Base-by-base conservation (phyloP, 2,113 vertebrate genomes). In the Lophotis ruficrista region DNA sequence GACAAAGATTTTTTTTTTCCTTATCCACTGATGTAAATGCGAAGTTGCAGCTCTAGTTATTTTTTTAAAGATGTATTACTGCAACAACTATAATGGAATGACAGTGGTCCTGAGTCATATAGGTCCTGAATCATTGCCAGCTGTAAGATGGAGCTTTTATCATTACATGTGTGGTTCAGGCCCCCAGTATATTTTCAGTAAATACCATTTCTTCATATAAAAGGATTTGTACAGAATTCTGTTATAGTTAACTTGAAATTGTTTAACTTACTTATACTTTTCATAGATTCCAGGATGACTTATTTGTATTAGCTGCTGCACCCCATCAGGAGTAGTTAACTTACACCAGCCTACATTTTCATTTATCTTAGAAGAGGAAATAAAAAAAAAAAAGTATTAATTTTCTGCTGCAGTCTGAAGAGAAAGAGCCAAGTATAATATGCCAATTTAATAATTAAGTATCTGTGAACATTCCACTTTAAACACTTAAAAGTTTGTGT, bases 281-380 rank as follows among this genome's bases (percentile, higher is more conserved):
- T 98, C 93, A 95, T 98, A 98, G 70, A 86, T 57, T 87, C 97
- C 98, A 82, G 98, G 97, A 54, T 89, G 41, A 75, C 95, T 94
- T 91, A 98, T 95, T 35, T 96, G 88, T 86, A 98, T 94, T 75
- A 98, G 93, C 12, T 98, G 92, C 78, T 98, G 87, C 45, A 94
- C 43, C 27, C 98, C 98, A 96, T 97, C 92, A 85, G 97, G 96
- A 84, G 95, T 93, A 75, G 94, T 97, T 93, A 98, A 83, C 33
- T 97, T 98, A 96, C 97, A 98, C 97, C 98, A 98, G 45, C 97
- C 96, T 58, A 96, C 50, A 33, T 96, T 82, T 95, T 95, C 95
- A 90, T 97, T 94, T 82, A 93, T 78, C 98, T 98, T 94, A 88
- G 38, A 93, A 78, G 27, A 33, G 87, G 90, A 95, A n/a, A n/a